Base-by-base conservation (phyloP, 2,797 vertebrate species). In the Synaphobranchus kaupii region DNA sequence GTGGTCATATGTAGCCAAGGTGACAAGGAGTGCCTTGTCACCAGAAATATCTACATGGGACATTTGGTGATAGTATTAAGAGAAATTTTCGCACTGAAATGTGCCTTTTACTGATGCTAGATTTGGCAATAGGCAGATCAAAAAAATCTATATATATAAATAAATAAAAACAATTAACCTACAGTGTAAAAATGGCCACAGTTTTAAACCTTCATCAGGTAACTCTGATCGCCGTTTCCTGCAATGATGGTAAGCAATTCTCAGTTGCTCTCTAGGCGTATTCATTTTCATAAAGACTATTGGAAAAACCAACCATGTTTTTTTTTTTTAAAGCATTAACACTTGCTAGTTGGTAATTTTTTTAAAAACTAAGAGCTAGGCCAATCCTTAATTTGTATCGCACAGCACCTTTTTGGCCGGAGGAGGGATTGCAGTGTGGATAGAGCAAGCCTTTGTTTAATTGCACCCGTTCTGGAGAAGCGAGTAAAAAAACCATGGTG, bases 161-260 rank as follows among this genome's bases (percentile, higher is more conserved):
- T 8, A 48, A 48, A 48, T n/a, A n/a, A n/a, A n/a, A n/a, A 39
- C 39, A 39, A 50, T 50, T 50, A 50, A 50, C 48, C 58, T 22
- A 13, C 58, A 60, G 58, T 60, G 58, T 60, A 60, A 22, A 17
- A 13, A 22, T 60, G 60, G 22, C 60, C 44, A 90, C 89, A 89
- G 92, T 95, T 91, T 92, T 94, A 94, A 94, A 93, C 93, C 93
- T 93, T 89, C 91, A 87, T 89, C 91, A 94, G 93, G 94, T 92
- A 93, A 93, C 89, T 93, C 90, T 91, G 86, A 88, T 91, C 90
- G 92, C 90, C 88, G 92, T 60, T 54, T 93, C 89, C 86, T 78
- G 85, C 89, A 86, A 66, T 84, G 76, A 92, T 7, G 15, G 92
- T 94, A 91, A 90, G 92, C 90, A 92, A 95, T 95, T 93, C 91